Evolutionary conservation across 2,797 vertebrate genomes (phyloP).

Genomic region (Pangasius djambal): DNA sequence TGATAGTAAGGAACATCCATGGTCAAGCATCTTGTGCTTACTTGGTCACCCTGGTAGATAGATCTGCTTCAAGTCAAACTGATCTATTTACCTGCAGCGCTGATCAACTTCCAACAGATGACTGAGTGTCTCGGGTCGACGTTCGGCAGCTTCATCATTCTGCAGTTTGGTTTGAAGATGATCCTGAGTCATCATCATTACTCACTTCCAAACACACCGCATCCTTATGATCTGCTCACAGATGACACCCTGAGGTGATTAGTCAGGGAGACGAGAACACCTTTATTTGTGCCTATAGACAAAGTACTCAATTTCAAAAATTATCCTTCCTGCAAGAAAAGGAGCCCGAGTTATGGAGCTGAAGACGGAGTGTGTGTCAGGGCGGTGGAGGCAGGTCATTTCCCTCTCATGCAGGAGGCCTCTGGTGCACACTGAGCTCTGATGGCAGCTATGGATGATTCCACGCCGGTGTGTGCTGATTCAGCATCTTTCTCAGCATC

Average conservation of each 20-base stretch:
- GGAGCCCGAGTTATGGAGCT: conserved; percentile 31
- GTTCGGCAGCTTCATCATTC: conserved; percentile 7
- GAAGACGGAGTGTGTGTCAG: conserved; percentile 74
- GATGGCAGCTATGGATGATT: conserved; percentile 78
- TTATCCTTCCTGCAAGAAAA: conserved; percentile 27
- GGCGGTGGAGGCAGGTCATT: conserved; percentile 75
- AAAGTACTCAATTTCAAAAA: conserved; percentile 42
- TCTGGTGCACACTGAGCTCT: conserved; percentile 72
- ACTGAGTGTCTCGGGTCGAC: neutral
- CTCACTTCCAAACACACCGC: neutral
- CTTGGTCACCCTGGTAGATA: neutral
- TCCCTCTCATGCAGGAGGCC: conserved; percentile 68
- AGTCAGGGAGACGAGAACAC: neutral
- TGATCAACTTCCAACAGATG: neutral
- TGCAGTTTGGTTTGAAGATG: conserved; percentile 5
- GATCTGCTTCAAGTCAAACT: neutral
- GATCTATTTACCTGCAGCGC: conserved; percentile 7
- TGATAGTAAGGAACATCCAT: neutral
- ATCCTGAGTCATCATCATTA: conserved; percentile 6
- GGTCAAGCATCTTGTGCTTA: neutral
- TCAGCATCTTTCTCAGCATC: conserved; percentile 68
- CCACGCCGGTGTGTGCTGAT: conserved; percentile 68
- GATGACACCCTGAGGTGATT: conserved; percentile 11
- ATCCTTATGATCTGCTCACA: conserved; percentile 1
- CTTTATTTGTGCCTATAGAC: conserved; percentile 29